Evolutionary conservation across 2,888 invertebrate genomes (phyloP), one percentile per base, ranked within the genome.

Genomic region (Xylocampa areola): DNA sequence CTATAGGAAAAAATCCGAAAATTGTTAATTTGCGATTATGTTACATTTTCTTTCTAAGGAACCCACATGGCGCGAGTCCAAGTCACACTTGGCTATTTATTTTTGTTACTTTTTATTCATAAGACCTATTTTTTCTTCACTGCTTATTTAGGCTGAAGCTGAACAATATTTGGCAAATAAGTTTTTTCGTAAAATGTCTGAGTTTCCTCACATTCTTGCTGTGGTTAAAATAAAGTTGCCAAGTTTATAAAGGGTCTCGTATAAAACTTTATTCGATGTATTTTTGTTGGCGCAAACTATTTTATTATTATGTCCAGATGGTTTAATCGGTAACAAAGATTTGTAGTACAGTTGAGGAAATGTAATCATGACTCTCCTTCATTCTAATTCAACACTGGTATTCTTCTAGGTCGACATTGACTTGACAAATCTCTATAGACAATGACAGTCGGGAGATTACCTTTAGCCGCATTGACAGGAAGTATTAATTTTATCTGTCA

Each of bases 21-120:
- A n/a, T n/a, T n/a, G n/a, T n/a, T n/a, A n/a, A n/a, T n/a, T n/a
- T n/a, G n/a, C n/a, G n/a, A n/a, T n/a, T n/a, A n/a, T n/a, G n/a
- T n/a, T n/a, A n/a, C n/a, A n/a, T n/a, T n/a, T n/a, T n/a, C n/a
- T n/a, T n/a, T n/a, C n/a, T n/a, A n/a, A n/a, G n/a, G n/a, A n/a
- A n/a, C n/a, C n/a, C n/a, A n/a, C n/a, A n/a, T n/a, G n/a, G n/a
- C n/a, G n/a, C n/a, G n/a, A n/a, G n/a, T n/a, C n/a, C n/a, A n/a
- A n/a, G n/a, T n/a, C n/a, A n/a, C n/a, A n/a, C n/a, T n/a, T n/a
- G n/a, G n/a, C n/a, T n/a, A 16, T 49, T 27, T n/a, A n/a, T 33
- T 45, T 36, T 11, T 25, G 30, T 39, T 48, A 41, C 16, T 55
- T 50, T 54, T 66, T 64, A 65, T 72, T 71, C 65, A 53, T 53